A percentile compares a stretch with the other conserved stretches of the same genome.
These are phyloP conservation scores for Buphagus erythrorhynchus DNA, from an alignment of 2,797 vertebrate genomes.

Conservation along the genomic window DNA sequence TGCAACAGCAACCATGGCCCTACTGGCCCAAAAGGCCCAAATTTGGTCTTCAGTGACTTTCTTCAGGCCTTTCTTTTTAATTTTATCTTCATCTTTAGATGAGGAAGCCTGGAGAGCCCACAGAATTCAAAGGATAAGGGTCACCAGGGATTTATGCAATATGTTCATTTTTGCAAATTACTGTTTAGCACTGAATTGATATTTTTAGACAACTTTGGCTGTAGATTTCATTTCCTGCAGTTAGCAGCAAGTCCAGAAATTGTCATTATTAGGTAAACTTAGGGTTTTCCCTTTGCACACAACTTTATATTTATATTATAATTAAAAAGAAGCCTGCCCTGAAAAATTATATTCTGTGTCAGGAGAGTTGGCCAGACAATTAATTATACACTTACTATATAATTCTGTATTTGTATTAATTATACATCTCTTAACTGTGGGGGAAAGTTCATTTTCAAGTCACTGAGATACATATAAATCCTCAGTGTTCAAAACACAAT, in stretches of 20 bases:
- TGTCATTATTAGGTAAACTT: not conserved
- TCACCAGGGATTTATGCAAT: not conserved
- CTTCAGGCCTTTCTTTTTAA: not conserved
- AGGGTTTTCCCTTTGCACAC: not conserved
- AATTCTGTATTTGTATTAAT: slow-evolving; percentile 10
- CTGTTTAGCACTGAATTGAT: not conserved
- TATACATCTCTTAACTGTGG: not conserved
- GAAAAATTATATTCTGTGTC: not conserved
- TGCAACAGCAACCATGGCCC: accelerated
- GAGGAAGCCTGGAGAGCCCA: not conserved
- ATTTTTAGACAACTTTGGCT: not conserved
- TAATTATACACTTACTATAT: not conserved
- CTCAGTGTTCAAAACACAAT: not conserved
- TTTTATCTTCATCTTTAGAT: not conserved
- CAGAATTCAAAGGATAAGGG: not conserved
- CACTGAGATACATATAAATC: not conserved
- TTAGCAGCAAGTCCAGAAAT: not conserved
- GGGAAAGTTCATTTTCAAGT: not conserved
- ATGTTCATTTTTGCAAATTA: not conserved
- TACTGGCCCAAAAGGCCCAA: not conserved
- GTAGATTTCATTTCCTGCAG: not conserved
- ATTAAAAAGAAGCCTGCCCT: not conserved
- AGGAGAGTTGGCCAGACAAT: not conserved
- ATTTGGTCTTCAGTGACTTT: not conserved
- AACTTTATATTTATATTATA: not conserved